Base-by-base conservation (phyloP, 2,113 vertebrate genomes). In the Glaucidium brasilianum region DNA sequence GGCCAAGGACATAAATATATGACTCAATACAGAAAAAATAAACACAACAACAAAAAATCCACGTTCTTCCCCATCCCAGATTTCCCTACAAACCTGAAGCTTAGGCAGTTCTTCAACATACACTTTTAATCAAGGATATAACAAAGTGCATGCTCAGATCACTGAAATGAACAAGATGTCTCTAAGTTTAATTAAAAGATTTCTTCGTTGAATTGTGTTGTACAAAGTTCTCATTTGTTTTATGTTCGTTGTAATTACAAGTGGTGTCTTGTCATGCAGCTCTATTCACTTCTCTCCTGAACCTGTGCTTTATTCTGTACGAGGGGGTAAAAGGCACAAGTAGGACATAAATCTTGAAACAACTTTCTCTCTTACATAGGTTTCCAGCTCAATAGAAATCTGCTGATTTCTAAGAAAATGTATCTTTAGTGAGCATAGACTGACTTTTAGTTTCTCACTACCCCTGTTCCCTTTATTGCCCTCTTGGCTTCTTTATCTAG, bases 131-230 rank as follows among this genome's bases (percentile, higher is more conserved):
- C 53, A 88, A 83, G 80, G 18, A 21, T 43, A 17, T 49, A 81
- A 94, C 3, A 6, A 83, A 83, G 68, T 11, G 39, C 41, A 43
- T 59, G 30, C 71, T 88, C 68, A 69, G 77, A 91, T 79, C 91
- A 77, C 74, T 41, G 59, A n/a, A 85, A 73, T 59, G 43, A 83
- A 30, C 32, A 62, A 35, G 37, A 19, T 41, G 29, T 62, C 79
- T 88, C 74, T 32, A 30, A 25, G 29, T 87, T 96, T 96, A 92
- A 93, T 93, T 89, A 93, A 77, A 72, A 71, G 66, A 82, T 82
- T 66, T 91, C 84, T 88, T 79, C 56, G 17, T 4, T 64, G 76
- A 59, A n/a, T 47, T n/a, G 41, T 85, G 34, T 12, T 55, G 78
- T 71, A 64, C 22, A 50, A 39, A 53, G 50, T 20, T 64, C 64